A percentile compares a stretch with the other conserved stretches of the same genome.
These are phyloP conservation scores for Crotalus horridus DNA, from an alignment of 2,113 vertebrate species.

Conservation along the genomic window DNA sequence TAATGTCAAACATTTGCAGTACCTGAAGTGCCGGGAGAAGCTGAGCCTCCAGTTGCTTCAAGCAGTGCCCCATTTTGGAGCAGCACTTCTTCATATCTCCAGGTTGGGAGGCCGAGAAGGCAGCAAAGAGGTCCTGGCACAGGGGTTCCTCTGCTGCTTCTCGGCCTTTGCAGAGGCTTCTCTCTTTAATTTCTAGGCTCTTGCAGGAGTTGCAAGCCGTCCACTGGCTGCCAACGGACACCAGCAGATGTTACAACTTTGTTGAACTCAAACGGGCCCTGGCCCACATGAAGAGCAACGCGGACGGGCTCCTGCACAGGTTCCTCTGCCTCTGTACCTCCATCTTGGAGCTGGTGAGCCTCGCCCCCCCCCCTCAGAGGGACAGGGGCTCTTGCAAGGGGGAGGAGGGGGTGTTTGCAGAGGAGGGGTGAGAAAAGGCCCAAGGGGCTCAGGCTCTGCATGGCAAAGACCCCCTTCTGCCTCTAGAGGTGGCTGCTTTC, in stretches of 20 bases:
- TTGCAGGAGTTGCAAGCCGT: constrained; percentile 70
- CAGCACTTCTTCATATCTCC: constrained; percentile 69
- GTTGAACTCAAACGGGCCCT: constrained; percentile 64
- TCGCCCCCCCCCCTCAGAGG: background rate
- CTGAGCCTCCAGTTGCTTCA: constrained; percentile 65
- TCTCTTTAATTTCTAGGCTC: constrained; percentile 58
- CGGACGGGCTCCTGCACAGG: constrained; percentile 53
- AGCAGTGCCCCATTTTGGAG: constrained; percentile 76
- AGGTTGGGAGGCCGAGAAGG: constrained; percentile 56
- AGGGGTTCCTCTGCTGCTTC: fast-evolving
- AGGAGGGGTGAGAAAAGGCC: background rate
- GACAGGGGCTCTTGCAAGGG: background rate
- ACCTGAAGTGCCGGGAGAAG: constrained; percentile 43
- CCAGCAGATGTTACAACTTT: constrained; percentile 59
- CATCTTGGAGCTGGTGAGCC: constrained; percentile 69
- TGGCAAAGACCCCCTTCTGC: background rate
- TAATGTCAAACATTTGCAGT: constrained; percentile 36
- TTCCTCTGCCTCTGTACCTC: constrained; percentile 59
- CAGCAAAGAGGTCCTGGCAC: fast-evolving
- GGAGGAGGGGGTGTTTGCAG: too few species aligned
- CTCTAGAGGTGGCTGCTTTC: background rate
- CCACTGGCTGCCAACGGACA: constrained; percentile 68
- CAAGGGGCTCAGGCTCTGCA: fast-evolving
- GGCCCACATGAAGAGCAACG: constrained; percentile 42
- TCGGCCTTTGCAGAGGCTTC: too few species aligned